Evolutionary conservation across 1,140 invertebrate genomes (phyloP).

Genomic region (Drosophila kepulauana): DNA sequence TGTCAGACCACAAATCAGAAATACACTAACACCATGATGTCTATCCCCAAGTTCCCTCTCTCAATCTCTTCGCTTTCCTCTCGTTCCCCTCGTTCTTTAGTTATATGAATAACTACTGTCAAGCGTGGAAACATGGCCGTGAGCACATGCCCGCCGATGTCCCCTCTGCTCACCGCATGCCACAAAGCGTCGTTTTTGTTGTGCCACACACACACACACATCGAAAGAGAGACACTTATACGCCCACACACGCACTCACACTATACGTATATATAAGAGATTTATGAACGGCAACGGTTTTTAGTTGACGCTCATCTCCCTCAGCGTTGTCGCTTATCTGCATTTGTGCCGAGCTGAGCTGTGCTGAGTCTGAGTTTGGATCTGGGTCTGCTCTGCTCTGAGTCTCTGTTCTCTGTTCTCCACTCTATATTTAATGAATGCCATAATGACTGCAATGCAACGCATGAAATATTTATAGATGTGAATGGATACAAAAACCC

Average conservation of each 20-base stretch:
- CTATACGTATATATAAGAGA: conserved; percentile 40
- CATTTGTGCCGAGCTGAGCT: conserved; percentile 36
- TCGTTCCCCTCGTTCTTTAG: conserved; percentile 21
- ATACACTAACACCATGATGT: conserved; percentile 72
- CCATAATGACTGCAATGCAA: conserved; percentile 83
- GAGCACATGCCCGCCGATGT: conserved; percentile 26
- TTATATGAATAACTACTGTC: conserved; percentile 78
- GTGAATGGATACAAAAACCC: conserved; percentile 47
- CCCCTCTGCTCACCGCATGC: not conserved
- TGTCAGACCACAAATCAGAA: conserved; percentile 84
- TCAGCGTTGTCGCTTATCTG: conserved; percentile 40
- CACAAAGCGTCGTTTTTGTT: conserved; percentile 39
- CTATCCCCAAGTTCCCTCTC: conserved; percentile 27
- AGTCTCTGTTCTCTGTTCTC: conserved; percentile 18
- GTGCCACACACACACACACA: conserved; percentile 3
- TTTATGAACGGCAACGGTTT: conserved; percentile 73
- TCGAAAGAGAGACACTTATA: not conserved
- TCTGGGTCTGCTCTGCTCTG: conserved; percentile 9
- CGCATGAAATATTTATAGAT: conserved; percentile 81
- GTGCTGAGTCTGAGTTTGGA: not conserved
- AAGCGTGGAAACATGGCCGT: conserved; percentile 51
- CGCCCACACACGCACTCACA: conserved; percentile 17
- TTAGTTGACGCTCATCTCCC: conserved; percentile 65
- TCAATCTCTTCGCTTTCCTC: not conserved
- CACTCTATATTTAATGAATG: conserved; percentile 80